Conservation (phyloP, 2,888 invertebrate genomes). For the Pristionchus arcanus region DNA sequence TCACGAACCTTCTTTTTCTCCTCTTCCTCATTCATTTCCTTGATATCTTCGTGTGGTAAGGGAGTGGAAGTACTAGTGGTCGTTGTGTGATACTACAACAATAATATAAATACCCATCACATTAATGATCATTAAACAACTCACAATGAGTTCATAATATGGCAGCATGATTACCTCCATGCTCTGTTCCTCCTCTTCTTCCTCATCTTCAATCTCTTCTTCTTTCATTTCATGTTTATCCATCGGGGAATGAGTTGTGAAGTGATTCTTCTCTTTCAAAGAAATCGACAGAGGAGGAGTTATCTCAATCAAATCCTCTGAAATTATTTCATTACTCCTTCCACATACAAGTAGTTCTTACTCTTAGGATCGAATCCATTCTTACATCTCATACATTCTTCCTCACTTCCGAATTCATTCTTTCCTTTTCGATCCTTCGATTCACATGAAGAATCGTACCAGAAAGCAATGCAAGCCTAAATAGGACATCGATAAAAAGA, state of each 20-base stretch:
- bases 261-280: constrained; percentile 27
- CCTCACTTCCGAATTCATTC: constrained; percentile 63
- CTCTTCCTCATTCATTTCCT: constrained; percentile 42
- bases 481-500: not conserved
- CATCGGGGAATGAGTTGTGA: constrained; percentile 26
- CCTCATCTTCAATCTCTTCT: constrained; percentile 9
- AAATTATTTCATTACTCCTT: not conserved
- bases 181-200: not conserved
- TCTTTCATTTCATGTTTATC: not conserved
- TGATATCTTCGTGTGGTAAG: not conserved
- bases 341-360: not conserved
- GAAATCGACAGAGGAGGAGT: constrained; percentile 42
- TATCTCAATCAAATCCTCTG: constrained; percentile 46
- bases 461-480: constrained; percentile 74
- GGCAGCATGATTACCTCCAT: not conserved
- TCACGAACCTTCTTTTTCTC: constrained; percentile 43
- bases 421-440: constrained; percentile 62
- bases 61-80: constrained; percentile 15
- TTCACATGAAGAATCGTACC: constrained; percentile 75
- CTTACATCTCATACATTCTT: constrained; percentile 59
- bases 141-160: constrained; percentile 13
- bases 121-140: not conserved
- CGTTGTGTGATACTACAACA: constrained; percentile 12
- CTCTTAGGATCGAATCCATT: constrained; percentile 52
- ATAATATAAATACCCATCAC: not conserved